A percentile compares a stretch with the other conserved stretches of the same genome.
Evolutionary conservation across 2,797 vertebrate genomes (phyloP).

Genomic region (Pygocentrus nattereri): DNA sequence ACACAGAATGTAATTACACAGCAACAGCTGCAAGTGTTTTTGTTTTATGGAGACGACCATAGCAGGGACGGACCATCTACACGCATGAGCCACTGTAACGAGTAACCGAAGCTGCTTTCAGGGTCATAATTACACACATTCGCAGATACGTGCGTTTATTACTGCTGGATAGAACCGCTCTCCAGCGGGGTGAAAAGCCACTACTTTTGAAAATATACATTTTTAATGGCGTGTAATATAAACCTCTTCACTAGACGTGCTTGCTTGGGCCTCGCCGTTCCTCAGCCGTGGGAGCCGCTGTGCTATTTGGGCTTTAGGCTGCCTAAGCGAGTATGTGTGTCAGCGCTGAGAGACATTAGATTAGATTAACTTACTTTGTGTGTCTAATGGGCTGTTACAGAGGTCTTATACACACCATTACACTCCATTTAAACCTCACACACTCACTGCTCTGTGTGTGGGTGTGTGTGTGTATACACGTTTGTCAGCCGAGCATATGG

Average conservation of each 20-base stretch:
- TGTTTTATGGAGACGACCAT: conserved; percentile 19
- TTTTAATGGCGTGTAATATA: conserved; percentile 69
- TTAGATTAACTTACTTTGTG: conserved; percentile 86
- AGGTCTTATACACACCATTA: conserved; percentile 94
- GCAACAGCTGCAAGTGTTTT: conserved; percentile 15
- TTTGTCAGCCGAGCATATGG: conserved; percentile 49
- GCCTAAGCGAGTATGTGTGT: conserved; percentile 6
- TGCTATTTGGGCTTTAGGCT: conserved; percentile 59
- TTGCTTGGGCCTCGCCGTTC: conserved; percentile 72
- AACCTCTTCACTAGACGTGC: conserved; percentile 65
- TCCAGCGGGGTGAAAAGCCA: conserved; percentile 55
- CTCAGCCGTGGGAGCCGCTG: conserved; percentile 59
- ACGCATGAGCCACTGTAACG: conserved; percentile 34
- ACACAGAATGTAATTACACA: conserved; percentile 16
- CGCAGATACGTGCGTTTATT: conserved; percentile 56
- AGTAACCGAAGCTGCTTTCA: conserved; percentile 63
- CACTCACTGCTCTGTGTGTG: conserved; percentile 67
- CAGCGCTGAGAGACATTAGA: conserved; percentile 79
- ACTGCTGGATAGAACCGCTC: conserved; percentile 49
- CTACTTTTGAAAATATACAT: conserved; percentile 71
- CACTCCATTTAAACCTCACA: conserved; percentile 91
- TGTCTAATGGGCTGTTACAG: conserved; percentile 91
- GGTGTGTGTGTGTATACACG: conserved; percentile 35
- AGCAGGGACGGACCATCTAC: conserved; percentile 22
- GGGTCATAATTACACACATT: conserved; percentile 69